A percentile compares a stretch with the other conserved stretches of the same genome.
phyloP scores from a whole-genome alignment of 1,140 invertebrate genomes.

The Phocides pigmalion region DNA sequence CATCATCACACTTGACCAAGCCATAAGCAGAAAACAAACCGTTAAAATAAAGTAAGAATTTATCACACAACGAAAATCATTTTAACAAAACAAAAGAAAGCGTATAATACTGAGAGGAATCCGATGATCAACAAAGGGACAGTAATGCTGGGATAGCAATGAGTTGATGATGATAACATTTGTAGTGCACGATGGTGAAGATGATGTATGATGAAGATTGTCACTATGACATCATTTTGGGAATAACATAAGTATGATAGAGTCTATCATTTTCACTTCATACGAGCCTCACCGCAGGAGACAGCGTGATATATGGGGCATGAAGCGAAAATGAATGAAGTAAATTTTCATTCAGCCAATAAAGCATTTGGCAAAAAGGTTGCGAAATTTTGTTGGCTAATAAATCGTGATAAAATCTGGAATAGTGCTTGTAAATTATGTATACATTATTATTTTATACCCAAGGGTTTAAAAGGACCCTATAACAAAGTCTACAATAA shows the following conservation, averaged over 20 bases:
- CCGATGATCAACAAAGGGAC: no score
- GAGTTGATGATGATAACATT: no score
- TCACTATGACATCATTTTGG: no score
- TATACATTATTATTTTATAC: not conserved
- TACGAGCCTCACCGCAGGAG: slow-evolving; percentile 14
- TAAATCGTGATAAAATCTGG: slow-evolving; percentile 8
- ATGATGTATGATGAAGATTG: not conserved
- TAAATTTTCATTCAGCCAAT: slow-evolving; percentile 22
- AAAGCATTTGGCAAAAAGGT: slow-evolving; percentile 11
- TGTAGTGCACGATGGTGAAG: not conserved
- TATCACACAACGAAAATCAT: no score
- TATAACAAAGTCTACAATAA: no score
- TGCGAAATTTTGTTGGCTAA: not conserved
- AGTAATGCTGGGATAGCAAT: no score
- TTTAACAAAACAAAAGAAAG: no score
- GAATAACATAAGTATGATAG: slow-evolving; percentile 25
- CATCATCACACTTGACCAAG: no score
- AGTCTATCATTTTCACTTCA: slow-evolving; percentile 9
- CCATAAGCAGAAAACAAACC: no score
- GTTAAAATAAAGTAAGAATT: no score
- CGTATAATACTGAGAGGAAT: no score
- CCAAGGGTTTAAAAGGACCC: no score
- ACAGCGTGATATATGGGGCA: slow-evolving; percentile 16
- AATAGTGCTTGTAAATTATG: not conserved
- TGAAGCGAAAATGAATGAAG: slow-evolving; percentile 18